phyloP scores from a whole-genome alignment of 2,888 invertebrate species.

The Acanthosepion esculentum region DNA sequence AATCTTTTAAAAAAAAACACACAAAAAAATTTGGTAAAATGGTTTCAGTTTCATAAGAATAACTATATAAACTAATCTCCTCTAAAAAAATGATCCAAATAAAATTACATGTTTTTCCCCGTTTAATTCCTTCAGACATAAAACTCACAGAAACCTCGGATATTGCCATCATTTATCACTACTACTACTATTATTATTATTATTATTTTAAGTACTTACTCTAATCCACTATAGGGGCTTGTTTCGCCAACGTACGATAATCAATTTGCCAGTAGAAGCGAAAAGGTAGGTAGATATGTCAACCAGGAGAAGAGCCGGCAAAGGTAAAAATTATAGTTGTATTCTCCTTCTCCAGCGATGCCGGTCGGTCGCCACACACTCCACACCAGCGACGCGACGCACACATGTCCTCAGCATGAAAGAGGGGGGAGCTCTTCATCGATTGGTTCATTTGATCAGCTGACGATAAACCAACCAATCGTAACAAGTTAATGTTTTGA shows the following conservation, averaged over 20 bases:
- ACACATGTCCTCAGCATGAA: not conserved
- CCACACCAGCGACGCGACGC: constrained; percentile 15
- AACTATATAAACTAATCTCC: not conserved
- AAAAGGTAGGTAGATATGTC: constrained; percentile 3
- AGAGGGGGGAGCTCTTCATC: not conserved
- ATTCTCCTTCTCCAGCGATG: not conserved
- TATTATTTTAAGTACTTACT: not conserved
- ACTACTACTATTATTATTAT: not conserved
- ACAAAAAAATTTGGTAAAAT: no score
- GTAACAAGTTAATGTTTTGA: not conserved
- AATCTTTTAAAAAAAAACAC: not conserved
- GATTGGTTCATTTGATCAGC: not conserved
- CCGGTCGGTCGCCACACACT: not conserved
- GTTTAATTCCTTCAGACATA: not conserved
- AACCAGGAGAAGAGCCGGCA: not conserved
- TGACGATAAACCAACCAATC: not conserved
- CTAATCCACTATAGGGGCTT: not conserved
- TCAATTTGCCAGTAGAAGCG: not conserved
- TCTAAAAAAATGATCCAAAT: not conserved
- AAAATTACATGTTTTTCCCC: no score
- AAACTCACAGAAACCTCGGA: not conserved
- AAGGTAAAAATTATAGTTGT: constrained; percentile 22
- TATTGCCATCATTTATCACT: not conserved
- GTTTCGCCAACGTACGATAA: not conserved
- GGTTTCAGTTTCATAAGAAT: no score